Base-by-base conservation (phyloP, 2,888 invertebrate genomes). In the Amiota mariae region DNA sequence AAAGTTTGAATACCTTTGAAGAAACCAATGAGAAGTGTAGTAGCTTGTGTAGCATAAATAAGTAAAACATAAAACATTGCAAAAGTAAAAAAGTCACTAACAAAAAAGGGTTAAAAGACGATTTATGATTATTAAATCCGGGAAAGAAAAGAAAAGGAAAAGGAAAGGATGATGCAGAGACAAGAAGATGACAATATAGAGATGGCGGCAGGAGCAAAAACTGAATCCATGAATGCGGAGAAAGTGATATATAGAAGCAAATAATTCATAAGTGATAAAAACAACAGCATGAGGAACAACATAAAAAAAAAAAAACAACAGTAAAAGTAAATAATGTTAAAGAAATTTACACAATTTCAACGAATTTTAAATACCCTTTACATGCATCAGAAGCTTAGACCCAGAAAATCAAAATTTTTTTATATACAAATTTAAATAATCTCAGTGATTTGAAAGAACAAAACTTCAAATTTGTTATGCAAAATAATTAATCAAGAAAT, bases 171-270 rank as follows among this genome's bases (percentile, higher is more conserved):
- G 12, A 59, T 10, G 59, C 20, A 59, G 59, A 18, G 18, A 24
- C 6, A 11, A 20, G 15, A 59, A 59, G 36, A 36, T 6, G 36
- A 36, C 36, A 6, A 36, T 6, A 36, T 2, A 36, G 36, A 36
- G 36, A 6, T 6, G 36, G 36, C 2, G 36, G 6, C 36, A 36
- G 36, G 3, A 36, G 8, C 36, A 36, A 0, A 6, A 6, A 6
- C 36, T 36, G 36, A 36, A 36, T n/a, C 36, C 36, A 36, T 36
- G 36, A 36, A 36, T 36, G 59, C 20, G 20, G 59, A 10, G 59
- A 59, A 59, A 59, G 59, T 59, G 59, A 59, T 59, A 59, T 20
- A 59, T 59, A 20, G 59, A 59, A 20, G 20, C 59, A 59, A 59
- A 59, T 59, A 59, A 59, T 59, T 59, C 59, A 59, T 59, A 15